Evolutionary conservation across 2,113 vertebrate species (phyloP).

Genomic region (Stictonetta naevosa): DNA sequence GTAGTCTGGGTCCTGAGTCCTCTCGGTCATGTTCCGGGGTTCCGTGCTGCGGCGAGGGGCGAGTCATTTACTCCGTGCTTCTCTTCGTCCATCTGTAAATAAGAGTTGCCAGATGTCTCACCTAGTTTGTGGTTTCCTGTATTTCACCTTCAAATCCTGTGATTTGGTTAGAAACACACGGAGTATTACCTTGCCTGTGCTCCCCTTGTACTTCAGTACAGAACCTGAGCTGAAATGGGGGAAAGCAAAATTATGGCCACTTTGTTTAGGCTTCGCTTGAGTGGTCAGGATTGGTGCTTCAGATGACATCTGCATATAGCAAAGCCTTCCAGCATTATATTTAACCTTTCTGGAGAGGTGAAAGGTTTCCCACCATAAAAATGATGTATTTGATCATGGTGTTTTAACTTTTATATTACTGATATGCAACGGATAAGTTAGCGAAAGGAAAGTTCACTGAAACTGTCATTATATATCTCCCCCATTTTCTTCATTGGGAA

Average conservation of each 20-base stretch:
- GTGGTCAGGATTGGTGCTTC: background rate
- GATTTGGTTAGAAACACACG: background rate
- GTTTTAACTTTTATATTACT: background rate
- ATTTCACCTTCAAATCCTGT: background rate
- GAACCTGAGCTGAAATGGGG: background rate
- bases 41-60: background rate
- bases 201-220: background rate
- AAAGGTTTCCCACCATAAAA: background rate
- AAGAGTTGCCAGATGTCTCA: background rate
- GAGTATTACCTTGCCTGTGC: background rate
- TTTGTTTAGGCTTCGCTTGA: background rate
- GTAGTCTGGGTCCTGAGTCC: background rate
- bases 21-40: background rate
- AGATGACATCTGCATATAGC: background rate
- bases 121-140: background rate
- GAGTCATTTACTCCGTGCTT: background rate
- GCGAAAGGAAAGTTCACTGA: background rate
- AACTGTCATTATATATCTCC: background rate
- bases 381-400: background rate
- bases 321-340: background rate
- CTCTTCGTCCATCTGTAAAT: background rate
- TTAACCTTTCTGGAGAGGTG: background rate
- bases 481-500: background rate
- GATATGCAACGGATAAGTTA: background rate
- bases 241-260: background rate